Evolutionary conservation across 2,113 vertebrate species (phyloP).

Genomic region (Callithrix jacchus): DNA sequence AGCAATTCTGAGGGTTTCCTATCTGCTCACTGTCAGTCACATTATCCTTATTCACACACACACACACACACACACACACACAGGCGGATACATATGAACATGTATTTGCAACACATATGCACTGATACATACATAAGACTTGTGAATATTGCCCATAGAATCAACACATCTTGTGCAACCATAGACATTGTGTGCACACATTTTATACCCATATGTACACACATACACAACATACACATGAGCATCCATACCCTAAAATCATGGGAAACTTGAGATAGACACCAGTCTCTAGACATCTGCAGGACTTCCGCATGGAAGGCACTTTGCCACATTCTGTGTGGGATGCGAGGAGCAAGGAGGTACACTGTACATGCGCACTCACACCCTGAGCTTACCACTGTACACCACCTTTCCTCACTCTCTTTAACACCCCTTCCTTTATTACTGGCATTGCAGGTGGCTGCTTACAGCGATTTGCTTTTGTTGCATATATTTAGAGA

Average conservation of each 20-base stretch:
- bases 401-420: background rate
- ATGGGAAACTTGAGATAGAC: background rate
- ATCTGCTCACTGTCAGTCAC: background rate
- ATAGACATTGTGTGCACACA: background rate
- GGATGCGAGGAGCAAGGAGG: background rate
- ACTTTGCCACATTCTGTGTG: background rate
- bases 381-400: background rate
- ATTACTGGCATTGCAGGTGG: background rate
- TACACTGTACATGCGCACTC: accelerated
- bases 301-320: background rate
- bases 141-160: background rate
- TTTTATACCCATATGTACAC: background rate
- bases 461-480: background rate
- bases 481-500: background rate
- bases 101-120: background rate
- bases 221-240: background rate
- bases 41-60: background rate
- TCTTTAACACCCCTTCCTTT: background rate
- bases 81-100: background rate
- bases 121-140: background rate
- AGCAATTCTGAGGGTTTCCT: background rate
- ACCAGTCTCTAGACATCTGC: background rate
- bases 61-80: background rate
- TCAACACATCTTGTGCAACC: background rate
- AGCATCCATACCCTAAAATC: background rate